phyloP scores from a whole-genome alignment of 2,797 vertebrate genomes.

The Onychomys leucogaster region DNA sequence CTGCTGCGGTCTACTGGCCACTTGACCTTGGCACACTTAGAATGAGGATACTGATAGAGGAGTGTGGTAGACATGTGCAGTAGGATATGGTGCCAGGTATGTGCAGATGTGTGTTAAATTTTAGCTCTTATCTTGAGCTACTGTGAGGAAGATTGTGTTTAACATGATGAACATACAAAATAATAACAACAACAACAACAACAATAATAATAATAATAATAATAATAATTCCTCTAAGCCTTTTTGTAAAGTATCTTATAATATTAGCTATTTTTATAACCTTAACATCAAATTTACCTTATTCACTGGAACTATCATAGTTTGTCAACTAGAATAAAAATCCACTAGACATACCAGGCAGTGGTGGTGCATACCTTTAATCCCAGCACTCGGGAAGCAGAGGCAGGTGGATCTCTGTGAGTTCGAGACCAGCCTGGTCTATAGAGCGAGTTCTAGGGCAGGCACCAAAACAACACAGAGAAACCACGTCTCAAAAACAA shows the following conservation, averaged over 20 bases:
- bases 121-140: background rate
- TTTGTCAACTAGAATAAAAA: background rate
- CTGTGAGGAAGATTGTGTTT: slow-evolving; percentile 1
- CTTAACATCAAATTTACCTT: background rate
- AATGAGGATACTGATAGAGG: background rate
- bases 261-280: background rate
- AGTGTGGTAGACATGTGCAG: background rate
- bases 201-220: background rate
- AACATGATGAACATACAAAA: background rate
- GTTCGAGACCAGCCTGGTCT: too few species aligned
- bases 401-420: too few species aligned
- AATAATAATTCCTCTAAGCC: background rate
- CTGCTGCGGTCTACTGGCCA: background rate
- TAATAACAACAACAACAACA: background rate
- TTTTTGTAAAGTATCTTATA: slow-evolving; percentile 7
- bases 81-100: background rate
- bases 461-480: too few species aligned
- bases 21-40: slow-evolving; percentile 11
- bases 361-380: too few species aligned
- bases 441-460: too few species aligned
- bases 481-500: too few species aligned
- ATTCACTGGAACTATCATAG: background rate
- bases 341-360: background rate
- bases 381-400: too few species aligned
- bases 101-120: background rate